Evolutionary conservation across 2,113 vertebrate genomes (phyloP), one percentile per base, ranked within the genome.

Genomic region (Neolamprologus hecqui): DNA sequence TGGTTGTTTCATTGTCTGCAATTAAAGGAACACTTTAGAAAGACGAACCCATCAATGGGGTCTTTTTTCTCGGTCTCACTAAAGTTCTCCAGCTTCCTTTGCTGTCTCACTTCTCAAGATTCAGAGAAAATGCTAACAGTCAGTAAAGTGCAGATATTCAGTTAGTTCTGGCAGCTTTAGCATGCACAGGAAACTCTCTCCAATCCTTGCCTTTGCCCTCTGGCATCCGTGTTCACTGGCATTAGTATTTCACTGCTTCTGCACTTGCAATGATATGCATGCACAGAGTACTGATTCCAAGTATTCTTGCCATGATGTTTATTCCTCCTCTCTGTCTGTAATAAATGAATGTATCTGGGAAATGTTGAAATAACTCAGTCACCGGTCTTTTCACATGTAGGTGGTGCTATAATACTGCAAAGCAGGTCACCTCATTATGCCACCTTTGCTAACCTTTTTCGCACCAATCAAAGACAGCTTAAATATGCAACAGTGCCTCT

Each of bases 11-110:
- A 88, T 88, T 88, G 81, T 79, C 81, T 54, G 75, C 54, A 68
- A 92, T 88, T 84, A 88, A 79, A 35, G 70, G 77, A 84, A 63
- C 84, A 49, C 84, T 88, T 82, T 53, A 84, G 68, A 82, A 21
- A 14, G 86, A 90, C 47, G 55, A 84, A 86, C 51, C 23, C 51
- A 53, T 90, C 81, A 84, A 63, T 70, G 28, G 21, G 54, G n/a
- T 4, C 15, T 82, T 55, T 35, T 53, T 60, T 58, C 35, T 82
- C 17, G 0, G 51, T 21, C 26, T 85, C 6, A 12, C 68, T 55
- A 28, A 77, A 28, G 33, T 54, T 58, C 23, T 47, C 37, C 37
- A 40, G 37, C 15, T 17, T 65, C 51, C 2, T 31, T 42, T 47
- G 6, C 68, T 40, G 21, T 45, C 70, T 63, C 12, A 11, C 17